Evolutionary conservation across 2,888 invertebrate genomes (phyloP).

Genomic region (Rhorus exstirpatorius): DNA sequence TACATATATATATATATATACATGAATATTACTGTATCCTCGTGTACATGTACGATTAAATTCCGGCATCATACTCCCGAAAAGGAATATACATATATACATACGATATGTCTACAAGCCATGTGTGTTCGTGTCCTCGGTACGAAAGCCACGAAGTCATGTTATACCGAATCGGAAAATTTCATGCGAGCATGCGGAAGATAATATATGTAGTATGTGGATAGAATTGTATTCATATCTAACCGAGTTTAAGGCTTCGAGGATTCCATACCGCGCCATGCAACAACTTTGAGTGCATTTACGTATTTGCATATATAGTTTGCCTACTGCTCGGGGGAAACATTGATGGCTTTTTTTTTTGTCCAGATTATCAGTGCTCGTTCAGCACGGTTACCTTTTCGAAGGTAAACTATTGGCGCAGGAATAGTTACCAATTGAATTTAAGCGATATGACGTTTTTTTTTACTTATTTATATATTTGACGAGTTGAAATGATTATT

Average conservation of each 20-base stretch:
- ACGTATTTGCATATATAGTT: not conserved
- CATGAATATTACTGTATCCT: slow-evolving; percentile 30
- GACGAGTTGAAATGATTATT: too few species aligned
- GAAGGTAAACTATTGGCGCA: too few species aligned
- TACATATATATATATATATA: slow-evolving; percentile 14
- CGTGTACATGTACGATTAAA: slow-evolving; percentile 57
- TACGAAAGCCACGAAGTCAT: slow-evolving; percentile 49
- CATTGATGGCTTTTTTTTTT: not conserved
- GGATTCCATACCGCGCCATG: slow-evolving; percentile 6
- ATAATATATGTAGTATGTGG: slow-evolving; percentile 19
- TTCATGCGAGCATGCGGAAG: slow-evolving; percentile 43
- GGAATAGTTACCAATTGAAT: too few species aligned
- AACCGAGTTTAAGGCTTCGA: slow-evolving; percentile 39
- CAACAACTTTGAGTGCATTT: slow-evolving; percentile 15
- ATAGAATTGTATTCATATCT: slow-evolving; percentile 28
- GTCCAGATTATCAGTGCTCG: not conserved
- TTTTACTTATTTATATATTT: too few species aligned
- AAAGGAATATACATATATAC: slow-evolving; percentile 18
- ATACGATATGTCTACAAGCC: slow-evolving; percentile 34
- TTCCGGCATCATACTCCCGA: slow-evolving; percentile 46
- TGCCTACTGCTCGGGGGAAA: not conserved
- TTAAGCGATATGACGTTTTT: too few species aligned
- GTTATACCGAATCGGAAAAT: slow-evolving; percentile 51
- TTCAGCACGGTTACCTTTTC: not conserved
- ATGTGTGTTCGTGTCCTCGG: slow-evolving; percentile 24